Conservation (phyloP, 2,113 vertebrate species). For the Sinosuthora webbiana region DNA sequence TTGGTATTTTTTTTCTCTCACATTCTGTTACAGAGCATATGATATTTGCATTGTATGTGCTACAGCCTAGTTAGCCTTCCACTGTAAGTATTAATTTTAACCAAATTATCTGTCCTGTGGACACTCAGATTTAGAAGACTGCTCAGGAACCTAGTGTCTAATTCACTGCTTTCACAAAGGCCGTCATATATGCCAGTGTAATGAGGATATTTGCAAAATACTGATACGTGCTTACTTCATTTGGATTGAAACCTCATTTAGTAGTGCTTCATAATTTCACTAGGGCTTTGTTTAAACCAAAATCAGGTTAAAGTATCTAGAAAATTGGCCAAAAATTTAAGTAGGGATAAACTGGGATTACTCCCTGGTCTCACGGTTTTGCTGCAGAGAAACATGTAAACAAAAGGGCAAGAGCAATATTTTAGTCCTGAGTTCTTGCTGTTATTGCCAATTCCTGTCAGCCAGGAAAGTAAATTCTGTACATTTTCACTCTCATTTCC, state of each 20-base stretch:
- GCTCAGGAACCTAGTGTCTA: not conserved
- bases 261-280: not conserved
- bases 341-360: not conserved
- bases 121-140: not conserved
- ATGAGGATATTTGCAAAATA: not conserved
- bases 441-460: not conserved
- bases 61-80: not conserved
- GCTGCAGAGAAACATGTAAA: not conserved
- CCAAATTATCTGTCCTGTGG: not conserved
- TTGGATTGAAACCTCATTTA: not conserved
- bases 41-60: fast-evolving
- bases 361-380: fast-evolving
- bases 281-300: not conserved
- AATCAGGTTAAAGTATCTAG: not conserved
- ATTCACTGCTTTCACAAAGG: not conserved
- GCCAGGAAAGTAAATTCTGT: not conserved
- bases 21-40: fast-evolving
- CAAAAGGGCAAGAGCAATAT: not conserved
- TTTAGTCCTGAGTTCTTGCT: not conserved
- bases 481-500: not conserved
- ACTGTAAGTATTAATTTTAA: not conserved
- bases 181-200: not conserved
- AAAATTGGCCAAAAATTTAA: not conserved
- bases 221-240: not conserved
- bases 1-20: not conserved